Percentiles rank a stretch among this genome's conserved stretches.
Conservation (phyloP, 2,113 vertebrate species). For the Phaethornis superciliosus region DNA sequence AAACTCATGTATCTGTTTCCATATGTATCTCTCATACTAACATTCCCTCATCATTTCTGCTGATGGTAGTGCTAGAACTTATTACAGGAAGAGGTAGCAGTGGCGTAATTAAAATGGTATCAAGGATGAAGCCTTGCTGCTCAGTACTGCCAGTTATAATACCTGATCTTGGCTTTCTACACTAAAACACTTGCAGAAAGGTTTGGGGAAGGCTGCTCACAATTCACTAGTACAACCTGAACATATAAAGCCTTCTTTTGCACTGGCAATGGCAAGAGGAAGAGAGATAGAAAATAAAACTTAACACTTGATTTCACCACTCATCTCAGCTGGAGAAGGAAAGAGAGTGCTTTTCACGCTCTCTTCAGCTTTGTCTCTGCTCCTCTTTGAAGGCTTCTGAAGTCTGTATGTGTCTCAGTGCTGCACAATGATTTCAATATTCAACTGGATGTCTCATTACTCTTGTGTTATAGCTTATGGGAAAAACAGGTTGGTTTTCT, state of each 20-base stretch:
- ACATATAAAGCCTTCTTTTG: neutral
- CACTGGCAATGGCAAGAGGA: neutral
- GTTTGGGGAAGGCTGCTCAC: neutral
- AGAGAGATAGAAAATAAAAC: neutral
- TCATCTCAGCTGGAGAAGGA: neutral
- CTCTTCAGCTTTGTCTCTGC: neutral
- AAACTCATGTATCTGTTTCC: neutral
- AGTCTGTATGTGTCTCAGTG: neutral
- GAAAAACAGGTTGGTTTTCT: neutral
- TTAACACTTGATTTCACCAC: neutral
- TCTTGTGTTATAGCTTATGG: neutral
- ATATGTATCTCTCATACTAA: neutral
- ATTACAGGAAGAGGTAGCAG: neutral
- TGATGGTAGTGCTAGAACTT: neutral
- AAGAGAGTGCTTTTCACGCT: neutral
- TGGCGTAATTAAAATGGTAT: neutral
- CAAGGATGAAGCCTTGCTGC: neutral
- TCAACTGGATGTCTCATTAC: neutral
- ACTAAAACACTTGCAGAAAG: neutral
- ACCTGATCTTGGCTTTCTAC: neutral
- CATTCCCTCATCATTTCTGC: neutral
- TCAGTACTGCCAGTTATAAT: neutral
- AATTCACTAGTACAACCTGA: neutral
- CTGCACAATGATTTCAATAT: neutral
- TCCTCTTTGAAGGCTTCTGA: neutral